These are phyloP conservation scores for Pegea sp. DNA, from an alignment of 23 tunicate genomes.

Conservation along the genomic window DNA sequence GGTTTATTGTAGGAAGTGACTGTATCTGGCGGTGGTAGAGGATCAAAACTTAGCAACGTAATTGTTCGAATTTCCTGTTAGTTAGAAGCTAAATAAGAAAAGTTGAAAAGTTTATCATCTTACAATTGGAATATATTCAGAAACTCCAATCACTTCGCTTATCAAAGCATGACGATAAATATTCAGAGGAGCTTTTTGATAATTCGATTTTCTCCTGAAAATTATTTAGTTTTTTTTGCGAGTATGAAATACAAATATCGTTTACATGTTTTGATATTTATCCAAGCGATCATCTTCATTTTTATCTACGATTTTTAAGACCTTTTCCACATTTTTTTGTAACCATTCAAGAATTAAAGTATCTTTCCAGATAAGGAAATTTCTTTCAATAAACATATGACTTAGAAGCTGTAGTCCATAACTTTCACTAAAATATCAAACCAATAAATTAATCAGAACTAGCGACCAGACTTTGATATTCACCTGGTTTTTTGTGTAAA, in stretches of 20 bases:
- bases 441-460: neutral
- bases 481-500: conserved; percentile 21
- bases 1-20: conserved; percentile 31
- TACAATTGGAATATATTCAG: neutral
- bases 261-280: neutral
- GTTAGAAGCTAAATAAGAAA: too few species aligned
- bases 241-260: neutral
- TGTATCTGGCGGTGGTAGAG: conserved; percentile 42
- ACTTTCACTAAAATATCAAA: conserved; percentile 14
- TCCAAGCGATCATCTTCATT: neutral
- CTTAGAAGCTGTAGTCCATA: conserved; percentile 33
- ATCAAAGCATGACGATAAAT: conserved; percentile 70
- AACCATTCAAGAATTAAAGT: conserved; percentile 47
- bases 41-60: conserved; percentile 46
- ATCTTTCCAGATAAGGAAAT: conserved; percentile 39
- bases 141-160: conserved; percentile 34
- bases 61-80: conserved; percentile 50
- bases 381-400: conserved; percentile 45
- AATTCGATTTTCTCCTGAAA: conserved; percentile 35
- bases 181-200: conserved; percentile 66
- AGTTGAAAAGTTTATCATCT: too few species aligned
- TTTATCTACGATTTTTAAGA: conserved; percentile 11
- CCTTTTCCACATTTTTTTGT: conserved; percentile 35
- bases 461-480: neutral
- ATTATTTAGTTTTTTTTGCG: neutral